Percentiles rank a stretch among this genome's conserved stretches.
Evolutionary conservation across 2,113 vertebrate species (phyloP).

Genomic region (Capreolus pygargus): DNA sequence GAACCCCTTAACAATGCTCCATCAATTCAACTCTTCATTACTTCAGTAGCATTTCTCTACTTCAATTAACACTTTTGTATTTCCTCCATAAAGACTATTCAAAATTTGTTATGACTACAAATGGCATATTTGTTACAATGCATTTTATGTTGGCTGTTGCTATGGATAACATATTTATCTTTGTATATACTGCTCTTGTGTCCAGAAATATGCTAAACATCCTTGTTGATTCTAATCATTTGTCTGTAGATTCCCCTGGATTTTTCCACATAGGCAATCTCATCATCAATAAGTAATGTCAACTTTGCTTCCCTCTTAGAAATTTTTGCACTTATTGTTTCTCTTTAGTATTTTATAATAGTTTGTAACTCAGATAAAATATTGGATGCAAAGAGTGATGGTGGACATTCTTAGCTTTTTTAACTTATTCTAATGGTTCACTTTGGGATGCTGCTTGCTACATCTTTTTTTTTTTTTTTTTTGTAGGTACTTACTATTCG

Average conservation of each 20-base stretch:
- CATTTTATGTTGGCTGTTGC: background rate
- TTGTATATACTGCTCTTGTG: background rate
- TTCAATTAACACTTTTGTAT: background rate
- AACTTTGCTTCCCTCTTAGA: background rate
- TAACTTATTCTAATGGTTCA: background rate
- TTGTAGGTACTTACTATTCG: background rate
- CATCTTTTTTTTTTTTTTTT: background rate
- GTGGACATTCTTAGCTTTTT: background rate
- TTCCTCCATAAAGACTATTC: background rate
- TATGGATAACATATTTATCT: background rate
- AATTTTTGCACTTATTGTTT: background rate
- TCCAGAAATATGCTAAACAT: background rate
- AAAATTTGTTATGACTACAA: background rate
- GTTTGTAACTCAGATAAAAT: background rate
- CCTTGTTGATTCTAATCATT: background rate
- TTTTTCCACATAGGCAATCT: background rate
- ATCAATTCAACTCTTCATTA: background rate
- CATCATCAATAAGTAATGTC: background rate
- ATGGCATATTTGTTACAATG: background rate
- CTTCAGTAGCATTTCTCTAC: background rate
- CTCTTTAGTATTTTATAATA: background rate
- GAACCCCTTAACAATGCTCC: background rate
- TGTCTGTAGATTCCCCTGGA: background rate
- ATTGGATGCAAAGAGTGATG: background rate
- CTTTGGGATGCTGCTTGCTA: background rate